phyloP scores from a whole-genome alignment of 2,888 invertebrate species.

The Oasisia sp. region DNA sequence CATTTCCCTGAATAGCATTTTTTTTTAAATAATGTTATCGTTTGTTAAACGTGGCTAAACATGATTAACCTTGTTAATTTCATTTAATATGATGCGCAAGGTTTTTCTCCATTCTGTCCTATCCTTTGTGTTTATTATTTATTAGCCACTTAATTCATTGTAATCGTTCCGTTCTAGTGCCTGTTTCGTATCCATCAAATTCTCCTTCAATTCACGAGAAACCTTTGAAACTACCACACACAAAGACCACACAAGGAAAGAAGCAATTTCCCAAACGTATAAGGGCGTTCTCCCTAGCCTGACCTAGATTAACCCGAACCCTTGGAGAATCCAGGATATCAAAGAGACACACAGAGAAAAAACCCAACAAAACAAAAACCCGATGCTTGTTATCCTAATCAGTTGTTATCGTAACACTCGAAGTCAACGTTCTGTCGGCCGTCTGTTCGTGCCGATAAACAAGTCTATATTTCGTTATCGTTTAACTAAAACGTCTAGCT shows the following conservation, averaged over 20 bases:
- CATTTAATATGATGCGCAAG: too few species aligned
- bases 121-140: too few species aligned
- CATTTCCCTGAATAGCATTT: too few species aligned
- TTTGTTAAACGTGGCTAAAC: too few species aligned
- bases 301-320: background rate
- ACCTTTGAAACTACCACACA: background rate
- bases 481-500: constrained; percentile 6
- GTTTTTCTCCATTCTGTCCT: too few species aligned
- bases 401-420: background rate
- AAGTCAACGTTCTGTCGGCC: background rate
- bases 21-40: too few species aligned
- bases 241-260: background rate
- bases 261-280: background rate
- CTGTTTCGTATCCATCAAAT: background rate
- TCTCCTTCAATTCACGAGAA: background rate
- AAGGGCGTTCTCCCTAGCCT: background rate
- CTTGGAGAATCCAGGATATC: background rate
- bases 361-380: background rate
- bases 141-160: background rate
- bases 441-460: background rate
- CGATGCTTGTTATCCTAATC: background rate
- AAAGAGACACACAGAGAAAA: background rate
- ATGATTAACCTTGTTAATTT: too few species aligned
- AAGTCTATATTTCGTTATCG: background rate
- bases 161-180: background rate